Evolutionary conservation across 2,113 vertebrate species (phyloP).

Genomic region (Sardina pilchardus): DNA sequence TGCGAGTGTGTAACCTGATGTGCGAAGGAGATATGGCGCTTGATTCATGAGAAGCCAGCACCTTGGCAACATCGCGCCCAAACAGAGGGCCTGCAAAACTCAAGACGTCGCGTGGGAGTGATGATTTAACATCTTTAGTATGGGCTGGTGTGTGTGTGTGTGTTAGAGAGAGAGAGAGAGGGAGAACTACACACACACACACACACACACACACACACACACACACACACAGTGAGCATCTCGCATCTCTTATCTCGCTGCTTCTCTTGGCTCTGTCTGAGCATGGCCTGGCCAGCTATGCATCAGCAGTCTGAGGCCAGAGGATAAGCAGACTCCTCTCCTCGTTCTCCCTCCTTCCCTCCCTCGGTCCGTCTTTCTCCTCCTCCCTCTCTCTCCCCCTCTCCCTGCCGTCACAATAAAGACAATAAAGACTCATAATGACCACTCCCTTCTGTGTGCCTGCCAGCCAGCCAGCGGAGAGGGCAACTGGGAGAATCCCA

Average conservation of each 20-base stretch:
- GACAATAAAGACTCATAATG: constrained; percentile 80
- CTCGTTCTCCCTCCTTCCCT: neutral
- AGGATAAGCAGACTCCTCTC: constrained; percentile 87
- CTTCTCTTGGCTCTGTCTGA: constrained; percentile 8
- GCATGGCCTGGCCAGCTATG: neutral
- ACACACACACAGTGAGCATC: neutral
- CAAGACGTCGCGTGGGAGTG: neutral
- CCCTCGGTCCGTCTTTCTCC: constrained; percentile 21
- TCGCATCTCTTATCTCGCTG: neutral
- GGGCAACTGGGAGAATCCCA: neutral
- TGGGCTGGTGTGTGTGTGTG: neutral
- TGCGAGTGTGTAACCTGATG: neutral
- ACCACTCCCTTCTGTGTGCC: constrained; percentile 88
- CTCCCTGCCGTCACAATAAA: constrained; percentile 73
- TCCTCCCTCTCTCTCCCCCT: constrained; percentile 19
- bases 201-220: constrained; percentile 24
- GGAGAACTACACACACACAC: constrained; percentile 31
- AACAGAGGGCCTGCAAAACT: constrained; percentile 10
- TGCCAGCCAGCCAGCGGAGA: constrained; percentile 79
- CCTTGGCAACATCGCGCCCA: neutral
- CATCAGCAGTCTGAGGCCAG: constrained; percentile 53
- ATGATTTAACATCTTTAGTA: constrained; percentile 10
- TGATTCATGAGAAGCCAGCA: constrained; percentile 14
- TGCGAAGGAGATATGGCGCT: neutral
- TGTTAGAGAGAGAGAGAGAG: too few relatives aligned